These are phyloP conservation scores for Agrenia bidenticulata DNA, from an alignment of 2,888 invertebrate species.

Conservation along the genomic window DNA sequence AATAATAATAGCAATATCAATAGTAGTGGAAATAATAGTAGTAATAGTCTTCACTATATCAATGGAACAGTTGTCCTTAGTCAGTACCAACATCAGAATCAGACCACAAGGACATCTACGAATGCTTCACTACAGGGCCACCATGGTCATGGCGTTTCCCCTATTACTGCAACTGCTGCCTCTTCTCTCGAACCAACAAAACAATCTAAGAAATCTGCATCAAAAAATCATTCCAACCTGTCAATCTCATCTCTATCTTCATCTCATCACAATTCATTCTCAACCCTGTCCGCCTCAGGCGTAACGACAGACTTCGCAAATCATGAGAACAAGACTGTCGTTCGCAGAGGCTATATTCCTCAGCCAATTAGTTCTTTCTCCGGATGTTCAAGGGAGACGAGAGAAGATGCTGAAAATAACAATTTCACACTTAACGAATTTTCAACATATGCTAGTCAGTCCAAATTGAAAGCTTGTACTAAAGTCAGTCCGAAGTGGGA, in stretches of 20 bases:
- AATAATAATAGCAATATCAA: slow-evolving; percentile 43
- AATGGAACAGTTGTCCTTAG: background rate
- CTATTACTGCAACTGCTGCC: background rate
- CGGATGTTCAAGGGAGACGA: background rate
- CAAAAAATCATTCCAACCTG: background rate
- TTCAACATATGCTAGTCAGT: slow-evolving; percentile 26
- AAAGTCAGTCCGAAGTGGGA: slow-evolving; percentile 39
- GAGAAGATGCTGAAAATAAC: slow-evolving; percentile 8
- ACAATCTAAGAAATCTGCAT: background rate
- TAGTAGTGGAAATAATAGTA: background rate
- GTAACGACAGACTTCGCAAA: background rate
- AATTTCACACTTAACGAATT: slow-evolving; percentile 18
- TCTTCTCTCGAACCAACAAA: background rate
- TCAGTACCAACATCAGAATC: background rate
- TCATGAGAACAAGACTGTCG: slow-evolving; percentile 13
- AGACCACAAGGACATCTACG: background rate
- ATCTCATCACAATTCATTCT: background rate
- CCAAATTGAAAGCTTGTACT: slow-evolving; percentile 13
- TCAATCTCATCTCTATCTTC: background rate
- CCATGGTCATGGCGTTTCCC: background rate
- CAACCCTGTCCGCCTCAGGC: background rate
- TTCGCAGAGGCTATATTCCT: background rate
- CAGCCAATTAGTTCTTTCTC: background rate
- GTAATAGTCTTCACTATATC: slow-evolving; percentile 1
- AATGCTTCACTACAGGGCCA: background rate